Percentiles rank a stretch among this genome's conserved stretches.
Conservation (phyloP, 1,140 invertebrate genomes). For the Bombus polaris region DNA sequence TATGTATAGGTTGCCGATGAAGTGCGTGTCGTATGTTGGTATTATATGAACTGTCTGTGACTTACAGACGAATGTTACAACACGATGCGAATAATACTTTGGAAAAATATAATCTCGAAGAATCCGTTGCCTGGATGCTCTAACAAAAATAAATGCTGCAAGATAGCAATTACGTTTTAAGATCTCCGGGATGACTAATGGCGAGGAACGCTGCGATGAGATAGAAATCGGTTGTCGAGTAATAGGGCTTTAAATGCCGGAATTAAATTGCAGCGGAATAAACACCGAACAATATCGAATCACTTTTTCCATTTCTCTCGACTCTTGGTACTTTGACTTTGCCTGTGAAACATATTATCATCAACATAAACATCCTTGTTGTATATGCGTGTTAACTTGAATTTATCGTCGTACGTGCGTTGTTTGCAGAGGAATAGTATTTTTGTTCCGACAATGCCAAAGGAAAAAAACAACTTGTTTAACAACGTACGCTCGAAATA, state of each 20-base stretch:
- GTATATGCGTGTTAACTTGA: background rate
- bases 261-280: background rate
- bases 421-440: background rate
- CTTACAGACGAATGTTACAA: background rate
- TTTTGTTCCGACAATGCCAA: background rate
- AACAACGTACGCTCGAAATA: background rate
- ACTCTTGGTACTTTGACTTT: background rate
- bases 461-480: background rate
- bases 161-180: slow-evolving; percentile 13
- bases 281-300: background rate
- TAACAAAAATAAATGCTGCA: background rate
- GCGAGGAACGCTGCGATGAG: background rate
- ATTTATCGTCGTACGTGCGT: slow-evolving; percentile 30
- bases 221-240: slow-evolving; percentile 9
- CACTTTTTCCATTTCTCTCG: background rate
- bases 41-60: background rate
- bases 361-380: background rate
- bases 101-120: background rate
- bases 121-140: background rate
- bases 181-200: slow-evolving; percentile 7
- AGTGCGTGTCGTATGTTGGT: background rate
- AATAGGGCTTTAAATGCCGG: background rate
- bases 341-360: background rate
- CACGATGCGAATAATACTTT: no score
- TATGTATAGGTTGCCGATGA: background rate